Percentiles rank a stretch among this genome's conserved stretches.
Conservation (phyloP, 2,797 vertebrate species). For the Poecile montanus region DNA sequence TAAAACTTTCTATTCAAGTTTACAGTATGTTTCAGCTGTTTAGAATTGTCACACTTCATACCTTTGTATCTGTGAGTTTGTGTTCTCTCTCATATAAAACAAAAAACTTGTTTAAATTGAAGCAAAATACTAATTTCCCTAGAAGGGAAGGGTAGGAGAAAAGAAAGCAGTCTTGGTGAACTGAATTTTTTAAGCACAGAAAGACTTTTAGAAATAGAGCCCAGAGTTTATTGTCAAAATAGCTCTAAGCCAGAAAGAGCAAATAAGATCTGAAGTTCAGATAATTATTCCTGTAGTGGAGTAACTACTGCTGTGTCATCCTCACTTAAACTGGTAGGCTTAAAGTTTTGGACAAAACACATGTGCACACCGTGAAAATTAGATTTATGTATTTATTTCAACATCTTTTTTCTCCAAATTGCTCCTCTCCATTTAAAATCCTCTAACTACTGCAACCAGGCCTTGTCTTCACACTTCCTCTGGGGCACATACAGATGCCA, state of each 20-base stretch:
- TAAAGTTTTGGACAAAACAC: neutral
- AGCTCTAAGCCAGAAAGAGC: neutral
- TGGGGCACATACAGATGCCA: neutral
- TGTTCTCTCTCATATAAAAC: neutral
- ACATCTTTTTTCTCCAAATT: neutral
- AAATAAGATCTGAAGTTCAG: neutral
- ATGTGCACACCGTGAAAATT: rapidly evolving
- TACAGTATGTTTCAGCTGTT: neutral
- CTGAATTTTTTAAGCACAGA: neutral
- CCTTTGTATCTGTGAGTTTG: neutral
- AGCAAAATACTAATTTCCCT: neutral
- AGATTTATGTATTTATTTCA: neutral
- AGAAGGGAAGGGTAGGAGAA: neutral
- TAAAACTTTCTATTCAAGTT: neutral
- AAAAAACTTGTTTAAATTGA: neutral
- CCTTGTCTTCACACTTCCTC: neutral
- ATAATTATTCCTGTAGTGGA: neutral
- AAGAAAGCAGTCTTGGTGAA: neutral
- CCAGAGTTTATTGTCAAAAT: neutral
- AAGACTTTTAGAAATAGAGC: neutral
- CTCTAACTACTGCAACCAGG: neutral
- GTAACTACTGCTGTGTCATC: neutral
- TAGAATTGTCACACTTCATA: neutral
- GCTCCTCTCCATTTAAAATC: neutral
- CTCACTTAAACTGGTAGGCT: neutral